Base-by-base conservation (phyloP, 2,888 invertebrate species). In the Diaperis boleti region DNA sequence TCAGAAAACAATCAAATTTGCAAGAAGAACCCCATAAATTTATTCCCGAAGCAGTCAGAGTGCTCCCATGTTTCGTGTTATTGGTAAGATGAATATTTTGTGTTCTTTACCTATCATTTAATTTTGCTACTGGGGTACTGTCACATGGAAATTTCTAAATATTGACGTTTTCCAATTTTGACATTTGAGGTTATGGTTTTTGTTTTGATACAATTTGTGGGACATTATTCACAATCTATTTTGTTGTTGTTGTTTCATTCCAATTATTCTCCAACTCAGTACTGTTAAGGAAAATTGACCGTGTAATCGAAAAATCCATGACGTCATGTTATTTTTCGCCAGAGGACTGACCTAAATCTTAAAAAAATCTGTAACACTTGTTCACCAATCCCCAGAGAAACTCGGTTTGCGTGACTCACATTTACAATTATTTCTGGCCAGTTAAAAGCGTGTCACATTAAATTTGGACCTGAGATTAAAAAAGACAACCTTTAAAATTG, bases 21-120 rank as follows among this genome's bases (percentile, higher is more conserved):
- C 41, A 62, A 71, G 14, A 80, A 79, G 69, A 79, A 78, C 59
- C 70, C 76, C 62, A 77, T 80, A 56, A 80, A 78, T 64, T 79
- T 92, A 71, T 92, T 92, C 82, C 85, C 89, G 47, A 92, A 91
- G 84, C 88, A 89, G 76, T 83, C 88, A 59, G 92, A 92, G 72
- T 93, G 92, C 82, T 88, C 91, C 73, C 92, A 94, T 82, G 92
- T 93, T 72, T 91, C 92, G 75, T 93, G 92, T 83, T 94, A 92
- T 82, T 94, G 94, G 93, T 91, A 84, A 88, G 89, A 26, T 64
- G 10, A 13, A n/a, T 20, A 1, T 29, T 17, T 33, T 17, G 6
- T 35, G 33, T 29, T 10, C 2, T 18, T 10, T 42, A 10, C 18
- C 1, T 42, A 5, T 26, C 6, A 5, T 20, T 26, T 6, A 26